Evolutionary conservation across 2,888 invertebrate genomes (phyloP).

Genomic region (Brachypterus glaber): DNA sequence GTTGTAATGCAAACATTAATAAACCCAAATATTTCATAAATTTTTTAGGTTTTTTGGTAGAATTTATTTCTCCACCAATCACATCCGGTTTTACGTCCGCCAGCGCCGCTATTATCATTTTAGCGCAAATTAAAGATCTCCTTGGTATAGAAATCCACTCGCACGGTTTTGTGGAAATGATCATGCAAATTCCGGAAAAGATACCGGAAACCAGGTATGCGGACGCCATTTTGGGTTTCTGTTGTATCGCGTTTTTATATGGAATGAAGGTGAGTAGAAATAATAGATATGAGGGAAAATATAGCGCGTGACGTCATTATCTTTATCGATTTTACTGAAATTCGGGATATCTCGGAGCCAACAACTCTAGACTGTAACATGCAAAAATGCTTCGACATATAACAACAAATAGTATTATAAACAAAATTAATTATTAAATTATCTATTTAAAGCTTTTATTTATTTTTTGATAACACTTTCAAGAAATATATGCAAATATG

Average conservation of each 20-base stretch:
- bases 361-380: no score
- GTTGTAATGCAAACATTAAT: no score
- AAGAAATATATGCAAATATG: no score
- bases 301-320: no score
- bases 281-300: no score
- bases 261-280: slow-evolving; percentile 52
- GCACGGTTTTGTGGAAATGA: slow-evolving; percentile 55
- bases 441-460: no score
- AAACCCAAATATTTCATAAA: no score
- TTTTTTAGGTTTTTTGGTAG: slow-evolving; percentile 66
- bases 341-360: no score
- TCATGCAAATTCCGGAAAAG: slow-evolving; percentile 43
- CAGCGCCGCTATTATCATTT: slow-evolving; percentile 67
- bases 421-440: no score
- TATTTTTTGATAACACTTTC: no score
- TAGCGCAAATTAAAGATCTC: slow-evolving; percentile 64
- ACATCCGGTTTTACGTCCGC: slow-evolving; percentile 79
- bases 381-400: background rate
- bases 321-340: no score
- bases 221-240: slow-evolving; percentile 57
- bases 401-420: background rate
- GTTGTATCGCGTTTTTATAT: slow-evolving; percentile 57
- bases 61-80: slow-evolving; percentile 74
- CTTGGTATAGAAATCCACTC: slow-evolving; percentile 61
- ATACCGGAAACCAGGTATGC: slow-evolving; percentile 45